Percentiles rank a stretch among this genome's conserved stretches.
Conservation (phyloP, 2,113 vertebrate species). For the Castor canadensis region DNA sequence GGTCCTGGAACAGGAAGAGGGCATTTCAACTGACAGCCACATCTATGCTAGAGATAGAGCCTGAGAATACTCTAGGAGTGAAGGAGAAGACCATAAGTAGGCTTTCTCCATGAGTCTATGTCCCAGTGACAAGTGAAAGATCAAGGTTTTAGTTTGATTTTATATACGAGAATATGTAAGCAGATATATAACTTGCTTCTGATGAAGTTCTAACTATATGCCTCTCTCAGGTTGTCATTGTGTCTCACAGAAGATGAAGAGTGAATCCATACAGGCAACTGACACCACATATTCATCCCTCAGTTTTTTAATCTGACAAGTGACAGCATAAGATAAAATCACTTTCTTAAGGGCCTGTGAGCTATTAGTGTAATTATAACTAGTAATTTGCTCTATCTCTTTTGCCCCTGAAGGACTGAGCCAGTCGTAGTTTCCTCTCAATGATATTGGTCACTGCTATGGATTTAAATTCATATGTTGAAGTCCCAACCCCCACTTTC, state of each 20-base stretch:
- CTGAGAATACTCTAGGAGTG: background rate
- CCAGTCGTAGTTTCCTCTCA: background rate
- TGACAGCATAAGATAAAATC: background rate
- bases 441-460: background rate
- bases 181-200: background rate
- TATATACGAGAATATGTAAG: background rate
- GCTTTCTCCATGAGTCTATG: background rate
- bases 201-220: background rate
- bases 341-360: background rate
- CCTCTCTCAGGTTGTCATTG: background rate
- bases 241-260: background rate
- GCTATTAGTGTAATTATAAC: background rate
- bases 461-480: background rate
- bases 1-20: background rate
- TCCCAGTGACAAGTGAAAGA: background rate
- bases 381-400: background rate
- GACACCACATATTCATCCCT: background rate
- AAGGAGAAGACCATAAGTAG: background rate
- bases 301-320: background rate
- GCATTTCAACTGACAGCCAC: background rate
- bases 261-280: background rate
- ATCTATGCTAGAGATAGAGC: background rate
- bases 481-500: background rate
- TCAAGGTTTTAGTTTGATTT: background rate
- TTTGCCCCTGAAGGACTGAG: background rate